These are phyloP conservation scores for Cephus runcator DNA, from an alignment of 2,888 invertebrate genomes.

Conservation along the genomic window DNA sequence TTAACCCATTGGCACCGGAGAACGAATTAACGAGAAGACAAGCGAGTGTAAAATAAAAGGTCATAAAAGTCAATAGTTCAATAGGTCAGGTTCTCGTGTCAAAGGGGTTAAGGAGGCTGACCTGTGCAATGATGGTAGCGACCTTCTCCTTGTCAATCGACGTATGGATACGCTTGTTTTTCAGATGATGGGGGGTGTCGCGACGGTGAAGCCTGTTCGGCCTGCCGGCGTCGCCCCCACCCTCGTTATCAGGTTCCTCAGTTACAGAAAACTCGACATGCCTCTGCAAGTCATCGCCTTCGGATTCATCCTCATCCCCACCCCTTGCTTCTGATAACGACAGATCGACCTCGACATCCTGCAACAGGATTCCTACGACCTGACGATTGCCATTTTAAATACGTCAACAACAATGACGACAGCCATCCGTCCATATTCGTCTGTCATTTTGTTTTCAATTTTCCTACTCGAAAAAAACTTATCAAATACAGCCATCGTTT, in stretches of 20 bases:
- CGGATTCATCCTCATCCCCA: conserved; percentile 71
- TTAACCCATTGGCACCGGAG: background rate
- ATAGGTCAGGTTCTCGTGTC: background rate
- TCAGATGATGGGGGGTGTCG: conserved; percentile 99
- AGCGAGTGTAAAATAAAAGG: background rate
- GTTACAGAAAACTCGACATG: conserved; percentile 62
- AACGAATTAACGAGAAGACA: background rate
- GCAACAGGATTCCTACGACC: conserved; percentile 31
- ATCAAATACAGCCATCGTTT: background rate
- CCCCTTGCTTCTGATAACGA: conserved; percentile 72
- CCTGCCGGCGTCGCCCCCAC: conserved; percentile 67
- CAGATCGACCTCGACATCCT: conserved; percentile 64
- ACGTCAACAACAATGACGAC: background rate
- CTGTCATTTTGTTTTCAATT: background rate
- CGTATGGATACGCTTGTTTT: conserved; percentile 92
- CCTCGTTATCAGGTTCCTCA: conserved; percentile 64
- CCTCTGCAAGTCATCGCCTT: conserved; percentile 71
- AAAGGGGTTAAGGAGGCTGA: conserved; percentile 52
- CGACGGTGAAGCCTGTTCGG: conserved; percentile 84
- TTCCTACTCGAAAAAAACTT: background rate
- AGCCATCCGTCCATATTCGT: background rate
- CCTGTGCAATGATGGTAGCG: conserved; percentile 78
- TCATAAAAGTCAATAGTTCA: background rate
- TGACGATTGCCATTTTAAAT: background rate
- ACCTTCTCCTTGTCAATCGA: conserved; percentile 77